Base-by-base conservation (phyloP, 2,113 vertebrate genomes). In the Nibea albiflora region DNA sequence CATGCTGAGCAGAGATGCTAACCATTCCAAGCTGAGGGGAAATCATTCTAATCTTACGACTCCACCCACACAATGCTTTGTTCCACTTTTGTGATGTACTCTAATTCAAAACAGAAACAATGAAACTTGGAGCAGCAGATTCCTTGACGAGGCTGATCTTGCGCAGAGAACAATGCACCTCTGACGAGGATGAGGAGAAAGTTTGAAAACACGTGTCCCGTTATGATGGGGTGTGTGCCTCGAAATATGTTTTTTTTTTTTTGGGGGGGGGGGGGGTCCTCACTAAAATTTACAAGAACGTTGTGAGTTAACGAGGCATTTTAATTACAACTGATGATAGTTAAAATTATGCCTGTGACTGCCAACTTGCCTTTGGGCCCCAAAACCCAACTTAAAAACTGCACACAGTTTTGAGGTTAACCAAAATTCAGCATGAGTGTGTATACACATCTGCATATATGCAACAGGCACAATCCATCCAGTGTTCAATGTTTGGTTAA, bases 41-140 rank as follows among this genome's bases (percentile, higher is more conserved):
- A 91, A 89, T 89, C 62, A 80, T 67, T 85, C 56, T 76, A 82
- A 80, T 88, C 86, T 78, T 52, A 64, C n/a, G 26, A 39, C 90
- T 80, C 80, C 89, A 79, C 88, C 84, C 88, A 85, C 80, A 70
- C 76, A 65, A 85, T 57, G 80, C 78, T 86, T 90, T 88, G 88
- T 82, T 87, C 84, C 67, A 89, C 78, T 85, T 83, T 73, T 86
- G 77, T 52, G 80, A 86, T 79, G 73, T 60, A 62, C 67, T 75
- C 73, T 88, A 88, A 90, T 85, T 87, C 72, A 91, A 82, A 93
- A 90, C 87, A 90, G 89, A 92, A 81, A 90, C 89, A 87, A 89
- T 89, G 80, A 86, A 81, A 88, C 52, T 82, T 77, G 83, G 74
- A 84, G 71, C 49, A 84, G 71, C 49, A 64, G 65, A 72, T 73